Evolutionary conservation across 1,140 invertebrate genomes (phyloP), one percentile per base, ranked within the genome.

Genomic region (Batillaria attramentaria): DNA sequence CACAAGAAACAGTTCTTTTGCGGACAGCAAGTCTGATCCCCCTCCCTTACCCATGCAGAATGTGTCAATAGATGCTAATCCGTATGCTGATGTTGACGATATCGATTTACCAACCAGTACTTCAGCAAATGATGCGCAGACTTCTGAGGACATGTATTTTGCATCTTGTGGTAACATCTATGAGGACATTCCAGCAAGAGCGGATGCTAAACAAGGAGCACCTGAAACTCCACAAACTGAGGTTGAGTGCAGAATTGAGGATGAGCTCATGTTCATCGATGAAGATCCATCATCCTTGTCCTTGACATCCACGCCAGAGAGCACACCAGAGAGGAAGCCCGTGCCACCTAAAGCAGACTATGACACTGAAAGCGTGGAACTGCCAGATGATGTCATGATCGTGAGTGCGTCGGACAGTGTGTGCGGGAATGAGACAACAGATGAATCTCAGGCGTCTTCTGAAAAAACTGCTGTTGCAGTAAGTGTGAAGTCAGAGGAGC

Each of bases 381-480:
- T 75, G 5, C 73, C 73, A 42, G 73, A 62, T 33, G 73, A 75
- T 37, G 35, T 75, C 16, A 75, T 75, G 73, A 75, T 75, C n/a
- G 73, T 75, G 16, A 75, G 73, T 41, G 73, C 73, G 24, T 75
- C 73, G 8, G 73, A 75, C 37, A 75, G 73, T 42, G 41, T 60
- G 33, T 75, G 73, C 62, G 73, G 57, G 28, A 75, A 62, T 42
- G 54, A 42, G 1, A 62, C n/a, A n/a, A n/a, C 73, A n/a, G 73
- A 75, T 42, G 72, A 74, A 18, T 42, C 73, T 24, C 73, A 42
- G 3, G 39, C n/a, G n/a, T n/a, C n/a, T n/a, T n/a, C n/a, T n/a
- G n/a, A n/a, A n/a, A n/a, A n/a, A n/a, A n/a, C n/a, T n/a, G n/a
- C n/a, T n/a, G n/a, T n/a, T n/a, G n/a, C n/a, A n/a, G n/a, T n/a